Base-by-base conservation (phyloP, 2,113 vertebrate genomes). In the Labeo catla region DNA sequence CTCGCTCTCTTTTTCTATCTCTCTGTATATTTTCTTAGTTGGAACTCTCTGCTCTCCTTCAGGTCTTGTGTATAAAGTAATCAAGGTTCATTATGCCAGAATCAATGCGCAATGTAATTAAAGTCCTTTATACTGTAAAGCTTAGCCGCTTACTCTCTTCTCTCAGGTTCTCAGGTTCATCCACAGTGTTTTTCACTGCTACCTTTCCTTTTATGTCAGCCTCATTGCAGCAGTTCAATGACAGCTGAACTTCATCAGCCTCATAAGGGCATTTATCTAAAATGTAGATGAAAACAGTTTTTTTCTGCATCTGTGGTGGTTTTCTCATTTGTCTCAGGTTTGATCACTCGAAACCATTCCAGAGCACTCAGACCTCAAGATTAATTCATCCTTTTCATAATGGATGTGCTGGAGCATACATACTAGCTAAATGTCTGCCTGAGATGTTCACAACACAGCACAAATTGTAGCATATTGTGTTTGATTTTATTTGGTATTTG, bases 91-190 rank as follows among this genome's bases (percentile, higher is more conserved):
- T 47, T 72, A 73, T 73, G 11, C 39, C 54, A 83, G 19, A 82
- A 77, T 83, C 79, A 77, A 77, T 88, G 81, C 6, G n/a, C 57
- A 76, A 39, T 88, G 49, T 85, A 76, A 81, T 87, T 81, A 66
- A 87, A 87, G 36, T 65, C 34, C 74, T 77, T 78, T 45, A 63
- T 39, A 66, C 39, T 28, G 63, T 72, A 63, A 73, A 47, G 66
- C 10, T 70, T 76, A 28, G 43, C 47, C n/a, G 77, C 70, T 85
- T 19, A 43, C 8, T 28, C 57, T 63, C 21, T 47, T 15, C 43
- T 72, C 23, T 59, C 34, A 54, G 4, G 23, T 28, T 72, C 45
- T 84, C 34, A 36, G 15, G 23, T 66, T 65, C 28, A 34, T 73
- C 66, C 50, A n/a, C 45, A 36, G 43, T 57, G 19, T 73, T 36